Base-by-base conservation (phyloP, 2,888 invertebrate genomes). In the Enchytraeus crypticus region DNA sequence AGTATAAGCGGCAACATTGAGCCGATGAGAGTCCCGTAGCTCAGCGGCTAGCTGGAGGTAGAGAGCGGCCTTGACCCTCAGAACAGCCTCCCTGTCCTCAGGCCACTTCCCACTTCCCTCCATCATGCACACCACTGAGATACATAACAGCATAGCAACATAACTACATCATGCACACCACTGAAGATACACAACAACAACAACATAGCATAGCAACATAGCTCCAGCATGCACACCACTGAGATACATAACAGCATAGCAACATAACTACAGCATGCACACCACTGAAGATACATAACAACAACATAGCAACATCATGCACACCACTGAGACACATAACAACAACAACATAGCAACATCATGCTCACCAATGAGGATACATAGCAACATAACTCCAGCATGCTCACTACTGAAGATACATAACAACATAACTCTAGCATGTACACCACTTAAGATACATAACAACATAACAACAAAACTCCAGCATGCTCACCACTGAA, bases 91-190 rank as follows among this genome's bases (percentile, higher is more conserved):
- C 14, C 90, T 73, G 66, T 91, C 87, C 58, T 87, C 87, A 0
- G 96, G 96, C 96, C 97, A 97, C 77, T 93, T 92, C 2, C 92
- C 90, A 78, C 90, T 92, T 61, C 85, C 82, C 51, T 84, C 84
- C 72, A 86, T 63, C 53, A 74, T 70, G 57, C 81, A 85, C 82
- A 85, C 79, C 27, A 85, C 80, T 70, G 80, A 5, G 5, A 33
- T 5, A 5, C 11, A 8, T 27, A 49, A 23, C n/a, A 14, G n/a
- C 5, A 14, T 21, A n/a, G n/a, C n/a, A 18, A 38, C n/a, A 18
- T 38, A 14, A 38, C 11, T 38, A 18, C 43, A n/a, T n/a, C n/a
- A n/a, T n/a, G n/a, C n/a, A n/a, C n/a, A n/a, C n/a, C n/a, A n/a
- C n/a, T n/a, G n/a, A n/a, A n/a, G n/a, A n/a, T n/a, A n/a, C n/a